These are phyloP conservation scores for Monochamus alternatus DNA, from an alignment of 2,888 invertebrate species.

Conservation along the genomic window DNA sequence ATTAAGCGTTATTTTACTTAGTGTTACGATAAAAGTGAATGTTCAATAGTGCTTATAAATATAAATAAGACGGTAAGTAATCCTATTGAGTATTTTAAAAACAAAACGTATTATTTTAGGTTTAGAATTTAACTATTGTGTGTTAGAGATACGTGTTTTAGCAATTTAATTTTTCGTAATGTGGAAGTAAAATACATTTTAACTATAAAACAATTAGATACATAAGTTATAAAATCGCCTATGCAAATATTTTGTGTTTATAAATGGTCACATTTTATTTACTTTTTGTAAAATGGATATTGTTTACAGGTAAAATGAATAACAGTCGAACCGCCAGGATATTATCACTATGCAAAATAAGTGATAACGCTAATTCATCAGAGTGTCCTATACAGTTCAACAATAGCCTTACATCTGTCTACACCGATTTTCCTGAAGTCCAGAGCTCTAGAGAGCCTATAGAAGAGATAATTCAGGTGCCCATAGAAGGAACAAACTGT, in stretches of 20 bases:
- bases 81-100: neutral
- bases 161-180: neutral
- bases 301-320: neutral
- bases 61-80: neutral
- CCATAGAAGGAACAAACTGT: neutral
- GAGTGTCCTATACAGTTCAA: neutral
- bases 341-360: neutral
- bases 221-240: neutral
- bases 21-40: too few species aligned
- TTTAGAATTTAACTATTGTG: neutral
- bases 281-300: neutral
- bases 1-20: too few species aligned
- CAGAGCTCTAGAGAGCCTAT: neutral
- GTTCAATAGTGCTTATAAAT: too few species aligned
- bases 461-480: neutral
- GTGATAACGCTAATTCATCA: neutral
- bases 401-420: neutral
- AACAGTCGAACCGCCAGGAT: neutral
- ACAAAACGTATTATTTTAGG: neutral
- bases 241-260: neutral
- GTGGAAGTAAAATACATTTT: neutral
- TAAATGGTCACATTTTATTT: neutral
- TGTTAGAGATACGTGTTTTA: neutral
- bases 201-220: neutral
- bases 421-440: neutral